Conservation (phyloP, 1,140 invertebrate genomes). For the Drosophila fuyamai region DNA sequence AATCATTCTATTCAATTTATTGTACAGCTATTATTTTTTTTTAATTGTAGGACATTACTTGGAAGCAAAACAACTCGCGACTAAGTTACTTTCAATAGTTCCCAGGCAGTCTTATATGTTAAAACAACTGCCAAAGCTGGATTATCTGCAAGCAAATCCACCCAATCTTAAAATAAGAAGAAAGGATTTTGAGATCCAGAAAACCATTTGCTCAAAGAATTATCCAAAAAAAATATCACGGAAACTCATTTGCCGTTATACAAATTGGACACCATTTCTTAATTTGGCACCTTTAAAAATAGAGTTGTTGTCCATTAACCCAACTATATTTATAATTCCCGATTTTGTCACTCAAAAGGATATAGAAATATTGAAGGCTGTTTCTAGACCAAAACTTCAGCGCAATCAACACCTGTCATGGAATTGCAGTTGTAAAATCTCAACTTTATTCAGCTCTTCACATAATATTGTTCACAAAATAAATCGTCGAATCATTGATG, state of each 20-base stretch:
- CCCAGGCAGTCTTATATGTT: slow-evolving; percentile 11
- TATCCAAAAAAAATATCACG: neutral
- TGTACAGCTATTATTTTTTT: neutral
- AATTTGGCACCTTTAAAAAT: slow-evolving; percentile 8
- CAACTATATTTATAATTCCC: neutral
- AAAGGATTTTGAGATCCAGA: neutral
- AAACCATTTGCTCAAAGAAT: neutral
- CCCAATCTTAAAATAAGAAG: neutral
- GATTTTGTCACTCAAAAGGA: slow-evolving; percentile 3
- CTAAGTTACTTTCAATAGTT: slow-evolving; percentile 1
- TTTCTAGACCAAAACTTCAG: slow-evolving; percentile 4
- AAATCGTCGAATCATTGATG: slow-evolving; percentile 4
- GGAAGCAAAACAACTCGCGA: slow-evolving; percentile 2
- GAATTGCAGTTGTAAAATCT: slow-evolving; percentile 24
- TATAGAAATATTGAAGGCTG: slow-evolving; percentile 8
- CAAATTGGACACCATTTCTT: neutral
- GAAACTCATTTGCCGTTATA: slow-evolving; percentile 5
- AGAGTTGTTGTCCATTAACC: neutral
- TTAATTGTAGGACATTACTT: slow-evolving; percentile 6
- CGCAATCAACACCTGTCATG: neutral
- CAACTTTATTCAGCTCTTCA: neutral
- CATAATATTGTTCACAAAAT: slow-evolving; percentile 9
- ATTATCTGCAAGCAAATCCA: neutral
- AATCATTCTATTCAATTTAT: too few species aligned
- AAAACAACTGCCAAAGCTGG: slow-evolving; percentile 8